These are phyloP conservation scores for Drosophila eohydei DNA, from an alignment of 2,888 invertebrate species.

Conservation along the genomic window DNA sequence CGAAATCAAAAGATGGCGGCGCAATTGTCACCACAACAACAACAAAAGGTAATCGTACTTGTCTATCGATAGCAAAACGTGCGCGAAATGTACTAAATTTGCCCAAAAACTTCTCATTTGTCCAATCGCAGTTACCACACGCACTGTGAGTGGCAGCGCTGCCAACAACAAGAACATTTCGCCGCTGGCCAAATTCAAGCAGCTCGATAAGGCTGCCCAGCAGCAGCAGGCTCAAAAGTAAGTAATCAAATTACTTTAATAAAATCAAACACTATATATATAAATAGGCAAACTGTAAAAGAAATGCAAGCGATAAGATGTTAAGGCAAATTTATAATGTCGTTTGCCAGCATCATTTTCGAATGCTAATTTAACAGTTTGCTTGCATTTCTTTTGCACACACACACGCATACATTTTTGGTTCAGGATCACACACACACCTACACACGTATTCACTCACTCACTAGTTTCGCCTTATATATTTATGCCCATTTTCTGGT, in stretches of 20 bases:
- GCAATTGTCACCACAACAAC: conserved; percentile 87
- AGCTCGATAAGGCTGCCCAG: conserved; percentile 93
- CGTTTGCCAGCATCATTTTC: not conserved
- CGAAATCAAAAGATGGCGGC: conserved; percentile 87
- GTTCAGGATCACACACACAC: conserved; percentile 35
- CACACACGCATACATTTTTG: conserved; percentile 20
- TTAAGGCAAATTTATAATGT: not conserved
- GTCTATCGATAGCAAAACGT: not conserved
- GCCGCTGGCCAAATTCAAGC: conserved; percentile 96
- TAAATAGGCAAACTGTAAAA: conserved; percentile 12
- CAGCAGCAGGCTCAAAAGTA: conserved; percentile 91
- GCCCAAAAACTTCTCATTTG: not conserved
- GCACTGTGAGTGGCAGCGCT: conserved; percentile 86
- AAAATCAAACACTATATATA: not conserved
- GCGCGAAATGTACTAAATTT: not conserved
- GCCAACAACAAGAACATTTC: conserved; percentile 92
- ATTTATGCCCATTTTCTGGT: conserved; percentile 45
- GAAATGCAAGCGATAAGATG: conserved; percentile 26
- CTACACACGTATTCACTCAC: conserved; percentile 13
- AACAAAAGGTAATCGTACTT: conserved; percentile 86
- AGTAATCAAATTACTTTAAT: conserved; percentile 73
- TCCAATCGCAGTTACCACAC: conserved; percentile 81
- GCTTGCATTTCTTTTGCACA: conserved; percentile 34
- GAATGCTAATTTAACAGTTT: conserved; percentile 13
- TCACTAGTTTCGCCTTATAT: conserved; percentile 35